Evolutionary conservation across 1,140 invertebrate genomes (phyloP).

Genomic region (Sminthurinus signatus): DNA sequence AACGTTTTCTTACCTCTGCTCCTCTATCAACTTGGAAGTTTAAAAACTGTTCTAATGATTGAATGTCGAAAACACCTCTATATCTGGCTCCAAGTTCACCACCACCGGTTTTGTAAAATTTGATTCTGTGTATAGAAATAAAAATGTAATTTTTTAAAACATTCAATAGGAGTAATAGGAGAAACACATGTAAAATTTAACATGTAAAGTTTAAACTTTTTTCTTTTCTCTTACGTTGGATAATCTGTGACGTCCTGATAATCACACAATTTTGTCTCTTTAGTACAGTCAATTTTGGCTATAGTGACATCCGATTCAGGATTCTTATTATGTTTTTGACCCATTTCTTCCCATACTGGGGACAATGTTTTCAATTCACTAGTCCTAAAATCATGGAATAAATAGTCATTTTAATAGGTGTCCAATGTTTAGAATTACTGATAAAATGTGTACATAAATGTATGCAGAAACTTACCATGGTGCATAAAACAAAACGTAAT

Average conservation of each 20-base stretch:
- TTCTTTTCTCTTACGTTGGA: constrained; percentile 51
- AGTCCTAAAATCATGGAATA: constrained; percentile 53
- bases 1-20: constrained; percentile 42
- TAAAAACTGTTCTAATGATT: constrained; percentile 63
- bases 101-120: constrained; percentile 63
- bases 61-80: constrained; percentile 62
- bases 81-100: constrained; percentile 56
- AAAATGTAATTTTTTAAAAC: too few species aligned
- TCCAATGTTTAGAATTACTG: constrained; percentile 3
- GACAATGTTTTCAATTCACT: constrained; percentile 61
- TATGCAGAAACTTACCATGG: constrained; percentile 56
- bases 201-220: too few species aligned
- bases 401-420: constrained; percentile 39
- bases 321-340: constrained; percentile 59
- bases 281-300: constrained; percentile 71
- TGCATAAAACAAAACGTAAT: constrained; percentile 71
- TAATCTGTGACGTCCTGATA: constrained; percentile 68
- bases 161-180: too few species aligned
- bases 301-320: constrained; percentile 57
- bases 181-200: too few species aligned
- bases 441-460: neutral
- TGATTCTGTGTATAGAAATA: constrained; percentile 50
- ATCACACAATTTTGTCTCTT: constrained; percentile 60
- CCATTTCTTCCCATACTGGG: constrained; percentile 65
- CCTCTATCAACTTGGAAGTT: constrained; percentile 57